Evolutionary conservation across 2,113 vertebrate genomes (phyloP).

Genomic region (Ariopsis seemanni): DNA sequence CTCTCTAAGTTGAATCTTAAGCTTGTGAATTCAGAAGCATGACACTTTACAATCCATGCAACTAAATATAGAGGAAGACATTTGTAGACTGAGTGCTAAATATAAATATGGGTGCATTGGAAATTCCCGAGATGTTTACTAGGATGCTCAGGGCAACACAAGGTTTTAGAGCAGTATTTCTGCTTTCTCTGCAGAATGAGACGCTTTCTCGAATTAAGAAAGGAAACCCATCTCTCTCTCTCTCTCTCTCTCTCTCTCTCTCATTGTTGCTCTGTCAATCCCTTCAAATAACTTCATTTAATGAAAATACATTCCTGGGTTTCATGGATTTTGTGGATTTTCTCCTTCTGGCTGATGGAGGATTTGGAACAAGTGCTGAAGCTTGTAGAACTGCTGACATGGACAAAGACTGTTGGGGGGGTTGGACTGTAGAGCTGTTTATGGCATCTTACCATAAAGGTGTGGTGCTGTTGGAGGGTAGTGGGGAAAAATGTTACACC

Average conservation of each 20-base stretch:
- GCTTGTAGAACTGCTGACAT: constrained; percentile 51
- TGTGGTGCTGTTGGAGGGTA: constrained; percentile 16
- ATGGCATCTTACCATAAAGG: constrained; percentile 23
- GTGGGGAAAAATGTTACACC: neutral
- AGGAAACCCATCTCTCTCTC: constrained; percentile 18
- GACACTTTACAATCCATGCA: constrained; percentile 10
- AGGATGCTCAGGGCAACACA: constrained; percentile 23
- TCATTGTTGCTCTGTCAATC: constrained; percentile 36
- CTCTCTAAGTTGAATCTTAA: neutral
- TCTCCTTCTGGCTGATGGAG: constrained; percentile 43
- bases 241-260: constrained; percentile 5
- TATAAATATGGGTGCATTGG: constrained; percentile 19
- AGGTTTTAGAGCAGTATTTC: constrained; percentile 18
- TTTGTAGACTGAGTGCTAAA: constrained; percentile 18
- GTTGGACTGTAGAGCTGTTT: neutral
- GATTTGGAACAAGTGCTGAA: constrained; percentile 48
- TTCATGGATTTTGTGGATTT: constrained; percentile 57
- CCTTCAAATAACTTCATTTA: constrained; percentile 57
- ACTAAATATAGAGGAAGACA: constrained; percentile 8
- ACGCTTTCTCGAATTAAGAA: constrained; percentile 3
- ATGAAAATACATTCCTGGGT: constrained; percentile 56
- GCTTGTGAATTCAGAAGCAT: neutral
- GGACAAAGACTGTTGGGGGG: neutral
- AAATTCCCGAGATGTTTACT: constrained; percentile 37
- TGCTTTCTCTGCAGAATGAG: constrained; percentile 17